Evolutionary conservation across 2,888 invertebrate species (phyloP).

Genomic region (Unio pictorum): DNA sequence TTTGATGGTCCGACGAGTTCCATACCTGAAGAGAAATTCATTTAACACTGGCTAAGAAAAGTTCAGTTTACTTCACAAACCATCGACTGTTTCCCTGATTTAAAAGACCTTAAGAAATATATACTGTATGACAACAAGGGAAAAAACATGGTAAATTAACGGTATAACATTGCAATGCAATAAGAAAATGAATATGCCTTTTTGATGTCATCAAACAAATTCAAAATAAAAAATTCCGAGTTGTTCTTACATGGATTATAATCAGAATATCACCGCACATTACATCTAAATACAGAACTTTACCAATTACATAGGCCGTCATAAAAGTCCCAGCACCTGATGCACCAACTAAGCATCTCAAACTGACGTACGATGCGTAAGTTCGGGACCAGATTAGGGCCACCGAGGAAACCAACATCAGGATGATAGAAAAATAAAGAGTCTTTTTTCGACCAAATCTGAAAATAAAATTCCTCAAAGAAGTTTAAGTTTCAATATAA

Average conservation of each 20-base stretch:
- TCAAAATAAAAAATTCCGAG: no score
- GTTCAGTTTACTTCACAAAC: no score
- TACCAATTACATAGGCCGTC: slow-evolving; percentile 14
- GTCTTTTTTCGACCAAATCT: slow-evolving; percentile 14
- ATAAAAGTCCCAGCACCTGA: slow-evolving; percentile 9
- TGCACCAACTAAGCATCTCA: slow-evolving; percentile 7
- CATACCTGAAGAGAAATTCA: slow-evolving; percentile 4
- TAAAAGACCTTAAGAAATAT: no score
- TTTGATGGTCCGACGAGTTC: slow-evolving; percentile 8
- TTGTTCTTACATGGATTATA: background rate
- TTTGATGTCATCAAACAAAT: no score
- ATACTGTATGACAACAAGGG: no score
- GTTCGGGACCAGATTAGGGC: slow-evolving; percentile 8
- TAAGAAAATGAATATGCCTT: no score
- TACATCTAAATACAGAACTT: background rate
- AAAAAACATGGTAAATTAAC: no score
- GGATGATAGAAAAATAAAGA: slow-evolving; percentile 7
- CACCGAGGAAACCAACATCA: slow-evolving; percentile 5
- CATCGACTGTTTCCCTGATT: no score
- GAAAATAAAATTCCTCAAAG: background rate
- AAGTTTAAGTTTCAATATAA: no score
- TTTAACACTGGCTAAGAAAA: no score
- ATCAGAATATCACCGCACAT: background rate
- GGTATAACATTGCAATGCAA: no score
- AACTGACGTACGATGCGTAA: slow-evolving; percentile 5